These are phyloP conservation scores for Centropus unirufus DNA, from an alignment of 2,113 vertebrate species.

Conservation along the genomic window DNA sequence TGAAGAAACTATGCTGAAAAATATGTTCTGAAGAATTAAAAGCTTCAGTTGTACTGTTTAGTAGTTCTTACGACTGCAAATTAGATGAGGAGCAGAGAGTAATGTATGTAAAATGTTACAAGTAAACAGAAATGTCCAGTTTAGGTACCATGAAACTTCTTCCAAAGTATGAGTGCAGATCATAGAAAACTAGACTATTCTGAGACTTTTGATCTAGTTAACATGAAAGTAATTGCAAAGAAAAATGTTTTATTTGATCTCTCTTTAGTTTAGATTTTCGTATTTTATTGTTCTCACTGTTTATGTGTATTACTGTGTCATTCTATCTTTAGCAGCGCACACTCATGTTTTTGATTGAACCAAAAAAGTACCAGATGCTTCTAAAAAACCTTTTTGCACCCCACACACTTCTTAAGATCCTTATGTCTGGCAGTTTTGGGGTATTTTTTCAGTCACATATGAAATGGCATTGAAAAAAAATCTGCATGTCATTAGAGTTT, in stretches of 20 bases:
- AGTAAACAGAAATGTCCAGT: not conserved
- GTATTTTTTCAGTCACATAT: not conserved
- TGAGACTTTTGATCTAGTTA: not conserved
- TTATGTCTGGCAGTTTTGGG: not conserved
- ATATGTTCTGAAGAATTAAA: not conserved
- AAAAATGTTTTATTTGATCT: not conserved
- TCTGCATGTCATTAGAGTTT: not conserved
- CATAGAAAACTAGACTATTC: not conserved
- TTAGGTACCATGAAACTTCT: not conserved
- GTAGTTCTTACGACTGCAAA: not conserved
- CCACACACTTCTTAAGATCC: accelerated
- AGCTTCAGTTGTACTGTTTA: not conserved
- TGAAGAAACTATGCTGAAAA: not conserved
- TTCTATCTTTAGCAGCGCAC: not conserved
- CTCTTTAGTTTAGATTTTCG: not conserved
- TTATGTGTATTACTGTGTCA: not conserved
- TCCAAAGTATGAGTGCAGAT: not conserved
- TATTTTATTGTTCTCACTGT: not conserved
- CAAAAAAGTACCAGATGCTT: not conserved
- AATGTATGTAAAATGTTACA: not conserved
- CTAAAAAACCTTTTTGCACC: not conserved
- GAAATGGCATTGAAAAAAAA: not conserved
- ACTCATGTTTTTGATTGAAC: not conserved
- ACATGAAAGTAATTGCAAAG: not conserved
- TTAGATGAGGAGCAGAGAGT: not conserved